Conservation (phyloP, 1,140 invertebrate genomes). For the Monomorium pharaonis region DNA sequence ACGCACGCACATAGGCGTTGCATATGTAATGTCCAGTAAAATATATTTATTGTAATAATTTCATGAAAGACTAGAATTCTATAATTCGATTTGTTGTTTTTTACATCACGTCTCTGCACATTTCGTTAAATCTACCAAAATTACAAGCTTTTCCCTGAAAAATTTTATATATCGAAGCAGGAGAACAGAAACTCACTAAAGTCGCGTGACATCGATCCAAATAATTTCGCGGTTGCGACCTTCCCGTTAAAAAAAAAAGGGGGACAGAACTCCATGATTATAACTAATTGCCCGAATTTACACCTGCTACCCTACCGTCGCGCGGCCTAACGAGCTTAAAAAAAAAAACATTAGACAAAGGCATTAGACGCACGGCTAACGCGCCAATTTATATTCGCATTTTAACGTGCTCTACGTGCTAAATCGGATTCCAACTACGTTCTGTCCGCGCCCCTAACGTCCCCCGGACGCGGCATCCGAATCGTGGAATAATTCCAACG, state of each 20-base stretch:
- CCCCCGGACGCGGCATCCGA: background rate
- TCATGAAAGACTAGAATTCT: background rate
- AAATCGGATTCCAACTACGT: background rate
- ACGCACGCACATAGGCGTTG: background rate
- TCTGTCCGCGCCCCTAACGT: background rate
- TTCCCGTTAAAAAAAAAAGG: constrained; percentile 12
- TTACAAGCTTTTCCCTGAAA: constrained; percentile 84
- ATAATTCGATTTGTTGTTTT: background rate
- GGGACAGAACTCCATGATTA: background rate
- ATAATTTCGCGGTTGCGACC: constrained; percentile 58
- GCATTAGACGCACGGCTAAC: background rate
- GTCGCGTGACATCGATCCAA: constrained; percentile 73
- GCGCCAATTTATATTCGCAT: background rate
- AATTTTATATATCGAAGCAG: constrained; percentile 84
- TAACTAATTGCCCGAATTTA: background rate
- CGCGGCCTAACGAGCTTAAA: background rate
- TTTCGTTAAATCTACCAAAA: constrained; percentile 77
- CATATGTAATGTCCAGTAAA: constrained; percentile 28
- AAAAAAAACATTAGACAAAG: constrained; percentile 30
- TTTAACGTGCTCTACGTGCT: background rate
- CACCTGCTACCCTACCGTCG: background rate
- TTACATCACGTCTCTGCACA: constrained; percentile 11
- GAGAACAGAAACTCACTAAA: constrained; percentile 81
- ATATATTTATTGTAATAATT: constrained; percentile 21
- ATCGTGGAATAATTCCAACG: too few relatives aligned